Percentiles rank a stretch among this genome's conserved stretches.
These are phyloP conservation scores for Amitus sp. DNA, from an alignment of 2,888 invertebrate species.

Conservation along the genomic window DNA sequence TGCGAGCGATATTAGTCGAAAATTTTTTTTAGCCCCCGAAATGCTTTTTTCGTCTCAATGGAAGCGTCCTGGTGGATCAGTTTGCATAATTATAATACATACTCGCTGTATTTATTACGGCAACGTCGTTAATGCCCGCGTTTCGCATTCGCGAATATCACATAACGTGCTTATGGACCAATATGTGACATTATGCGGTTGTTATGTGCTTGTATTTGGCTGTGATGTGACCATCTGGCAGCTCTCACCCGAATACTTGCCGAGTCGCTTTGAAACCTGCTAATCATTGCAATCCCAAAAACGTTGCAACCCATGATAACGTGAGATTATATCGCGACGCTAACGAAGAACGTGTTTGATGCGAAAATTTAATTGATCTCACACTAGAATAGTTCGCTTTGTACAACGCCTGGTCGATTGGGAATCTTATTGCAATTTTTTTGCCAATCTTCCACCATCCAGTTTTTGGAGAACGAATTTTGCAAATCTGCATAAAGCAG, in stretches of 20 bases:
- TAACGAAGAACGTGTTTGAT: conserved; percentile 36
- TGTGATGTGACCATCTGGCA: conserved; percentile 40
- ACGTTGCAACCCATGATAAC: conserved; percentile 54
- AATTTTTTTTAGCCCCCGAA: background rate
- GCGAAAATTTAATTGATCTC: no score
- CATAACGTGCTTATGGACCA: conserved; percentile 38
- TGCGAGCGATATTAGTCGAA: no score
- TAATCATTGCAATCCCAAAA: conserved; percentile 48
- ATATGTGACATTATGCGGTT: conserved; percentile 38
- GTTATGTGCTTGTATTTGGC: conserved; percentile 39
- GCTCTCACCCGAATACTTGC: conserved; percentile 41
- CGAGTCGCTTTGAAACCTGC: conserved; percentile 33
- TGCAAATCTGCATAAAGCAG: no score
- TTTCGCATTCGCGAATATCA: conserved; percentile 35
- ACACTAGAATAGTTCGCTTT: no score
- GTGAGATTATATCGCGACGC: conserved; percentile 44
- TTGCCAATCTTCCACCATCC: no score
- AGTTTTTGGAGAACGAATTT: no score
- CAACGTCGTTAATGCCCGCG: conserved; percentile 37
- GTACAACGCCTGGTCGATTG: no score
- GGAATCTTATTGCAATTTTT: no score
- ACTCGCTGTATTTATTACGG: conserved; percentile 35
- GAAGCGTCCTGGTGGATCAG: conserved; percentile 27
- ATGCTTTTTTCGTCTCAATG: conserved; percentile 14
- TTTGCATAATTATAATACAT: conserved; percentile 36